Evolutionary conservation across 2,797 vertebrate species (phyloP), one percentile per base, ranked within the genome.

Genomic region (Pteronotus mesoamericanus): DNA sequence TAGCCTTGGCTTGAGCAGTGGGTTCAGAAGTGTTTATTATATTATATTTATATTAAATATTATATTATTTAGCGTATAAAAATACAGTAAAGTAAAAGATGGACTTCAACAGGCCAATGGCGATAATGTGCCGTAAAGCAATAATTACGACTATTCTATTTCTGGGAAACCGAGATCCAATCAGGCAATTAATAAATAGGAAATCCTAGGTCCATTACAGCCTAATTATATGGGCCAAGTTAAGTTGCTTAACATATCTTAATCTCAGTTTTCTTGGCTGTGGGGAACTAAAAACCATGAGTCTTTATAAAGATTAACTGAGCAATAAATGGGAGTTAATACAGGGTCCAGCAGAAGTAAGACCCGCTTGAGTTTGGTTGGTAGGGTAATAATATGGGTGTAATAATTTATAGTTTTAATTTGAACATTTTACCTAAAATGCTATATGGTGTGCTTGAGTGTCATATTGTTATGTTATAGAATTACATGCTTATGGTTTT

Each of bases 221-320:
- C 18, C 18, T 48, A 79, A 80, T 85, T 89, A 71, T 46, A 92
- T 61, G 42, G 34, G 3, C 68, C 83, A 44, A 42, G 8, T 44
- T 66, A 89, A 78, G 48, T 64, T 95, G 29, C 44, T 88, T 87
- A 57, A 75, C 18, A 21, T 77, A 34, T 83, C 66, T 94, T 68
- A 95, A 91, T 32, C 72, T 92, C n/a, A 55, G 29, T 89, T 94
- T 97, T 94, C 66, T 92, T 94, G 14, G 71, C 90, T 69, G 3
- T 39, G 57, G 14, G 44, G 39, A 69, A 92, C 88, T 59, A 44
- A 92, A 94, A 91, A n/a, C 37, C 22, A n/a, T 48, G n/a, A 42
- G 29, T 22, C 78, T 75, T 59, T 94, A 86, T 24, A 59, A 88
- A 84, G 44, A 91, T 86, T 88, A 89, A 83, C 44, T 71, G 83